Evolutionary conservation across 1,140 invertebrate species (phyloP).

Genomic region (Hyles vespertilio): DNA sequence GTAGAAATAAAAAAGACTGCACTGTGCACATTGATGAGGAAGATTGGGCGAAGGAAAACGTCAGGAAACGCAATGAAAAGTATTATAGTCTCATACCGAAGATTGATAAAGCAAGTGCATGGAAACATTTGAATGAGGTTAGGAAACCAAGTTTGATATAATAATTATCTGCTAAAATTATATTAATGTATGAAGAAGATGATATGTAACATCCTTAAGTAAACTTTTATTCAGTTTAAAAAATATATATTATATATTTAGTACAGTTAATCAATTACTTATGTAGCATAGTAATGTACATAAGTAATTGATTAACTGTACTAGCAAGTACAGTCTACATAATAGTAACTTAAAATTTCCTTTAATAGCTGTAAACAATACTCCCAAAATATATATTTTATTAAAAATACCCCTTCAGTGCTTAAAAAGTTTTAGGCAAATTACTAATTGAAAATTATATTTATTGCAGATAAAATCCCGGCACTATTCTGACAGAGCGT

Average conservation of each 20-base stretch:
- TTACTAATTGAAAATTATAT: too few relatives aligned
- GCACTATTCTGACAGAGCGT: slow-evolving; percentile 67
- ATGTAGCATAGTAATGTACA: too few relatives aligned
- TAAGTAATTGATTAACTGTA: too few relatives aligned
- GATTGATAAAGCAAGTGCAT: slow-evolving; percentile 66
- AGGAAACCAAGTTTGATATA: slow-evolving; percentile 5
- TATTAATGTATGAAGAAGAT: background rate
- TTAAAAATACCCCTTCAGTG: too few relatives aligned
- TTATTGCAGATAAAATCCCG: slow-evolving; percentile 56
- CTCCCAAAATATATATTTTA: too few relatives aligned
- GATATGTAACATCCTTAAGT: background rate
- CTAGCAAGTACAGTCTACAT: too few relatives aligned
- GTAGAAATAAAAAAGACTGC: slow-evolving; percentile 87
- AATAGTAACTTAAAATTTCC: too few relatives aligned
- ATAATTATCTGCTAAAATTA: background rate
- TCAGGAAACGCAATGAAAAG: slow-evolving; percentile 64
- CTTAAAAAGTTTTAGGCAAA: too few relatives aligned
- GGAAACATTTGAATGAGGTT: slow-evolving; percentile 74
- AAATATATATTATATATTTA: too few relatives aligned
- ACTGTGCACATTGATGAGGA: slow-evolving; percentile 79
- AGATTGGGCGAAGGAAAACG: slow-evolving; percentile 67
- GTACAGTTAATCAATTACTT: too few relatives aligned
- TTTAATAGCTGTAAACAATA: too few relatives aligned
- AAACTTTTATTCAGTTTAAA: too few relatives aligned
- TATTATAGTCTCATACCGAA: slow-evolving; percentile 74